A percentile compares a stretch with the other conserved stretches of the same genome.
Conservation (phyloP, 2,797 vertebrate genomes). For the Cygnus olor region DNA sequence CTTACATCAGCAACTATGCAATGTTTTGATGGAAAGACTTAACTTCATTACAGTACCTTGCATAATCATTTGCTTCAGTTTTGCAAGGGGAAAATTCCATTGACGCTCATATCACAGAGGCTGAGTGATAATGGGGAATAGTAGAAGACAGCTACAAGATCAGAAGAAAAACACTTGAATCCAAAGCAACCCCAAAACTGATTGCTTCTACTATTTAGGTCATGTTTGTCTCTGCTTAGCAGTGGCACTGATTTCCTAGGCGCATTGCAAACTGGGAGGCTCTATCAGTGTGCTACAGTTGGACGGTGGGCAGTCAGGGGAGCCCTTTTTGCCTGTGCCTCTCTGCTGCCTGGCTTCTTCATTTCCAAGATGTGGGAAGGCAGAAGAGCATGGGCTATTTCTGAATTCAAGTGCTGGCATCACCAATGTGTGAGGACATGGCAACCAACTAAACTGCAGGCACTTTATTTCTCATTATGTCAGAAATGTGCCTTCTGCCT, state of each 20-base stretch:
- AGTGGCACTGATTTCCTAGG: background rate
- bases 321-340: background rate
- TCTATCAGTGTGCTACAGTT: background rate
- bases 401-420: background rate
- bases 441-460: background rate
- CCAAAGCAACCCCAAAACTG: background rate
- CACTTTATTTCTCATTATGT: background rate
- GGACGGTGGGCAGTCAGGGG: rapidly evolving
- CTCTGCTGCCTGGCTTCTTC: background rate
- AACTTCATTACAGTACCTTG: background rate
- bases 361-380: background rate
- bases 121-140: background rate
- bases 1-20: background rate
- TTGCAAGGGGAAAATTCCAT: background rate
- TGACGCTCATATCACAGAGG: background rate
- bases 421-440: background rate
- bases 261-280: rapidly evolving
- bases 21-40: background rate
- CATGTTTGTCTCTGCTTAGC: background rate
- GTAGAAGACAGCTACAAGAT: background rate
- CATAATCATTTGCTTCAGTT: background rate
- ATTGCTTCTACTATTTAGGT: background rate
- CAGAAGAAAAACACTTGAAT: background rate
- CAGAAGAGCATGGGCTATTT: background rate
- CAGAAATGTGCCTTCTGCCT: background rate